Conservation (phyloP, 2,113 vertebrate species). For the Anoplopoma fimbria region DNA sequence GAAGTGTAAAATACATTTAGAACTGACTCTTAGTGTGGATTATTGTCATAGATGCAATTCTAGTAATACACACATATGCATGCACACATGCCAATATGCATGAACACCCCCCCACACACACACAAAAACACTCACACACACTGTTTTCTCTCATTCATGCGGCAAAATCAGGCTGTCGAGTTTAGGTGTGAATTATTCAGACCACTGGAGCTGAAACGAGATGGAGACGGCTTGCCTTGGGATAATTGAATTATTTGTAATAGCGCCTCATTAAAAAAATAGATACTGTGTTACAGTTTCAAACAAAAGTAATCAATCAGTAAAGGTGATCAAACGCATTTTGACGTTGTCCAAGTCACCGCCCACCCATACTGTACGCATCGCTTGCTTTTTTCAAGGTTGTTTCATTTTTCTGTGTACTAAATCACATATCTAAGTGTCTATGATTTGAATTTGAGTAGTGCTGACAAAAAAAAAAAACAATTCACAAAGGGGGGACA, state of each 20-base stretch:
- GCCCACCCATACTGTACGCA: neutral
- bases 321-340: constrained; percentile 60
- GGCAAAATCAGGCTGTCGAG: constrained; percentile 58
- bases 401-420: constrained; percentile 5
- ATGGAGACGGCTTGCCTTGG: constrained; percentile 59
- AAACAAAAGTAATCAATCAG: constrained; percentile 74
- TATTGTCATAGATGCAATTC: neutral
- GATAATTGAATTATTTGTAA: constrained; percentile 84
- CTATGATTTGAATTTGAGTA: neutral
- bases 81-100: neutral
- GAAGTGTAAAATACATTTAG: neutral
- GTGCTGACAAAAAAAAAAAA: too few species aligned
- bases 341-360: constrained; percentile 22
- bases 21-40: constrained; percentile 3
- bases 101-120: neutral
- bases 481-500: neutral
- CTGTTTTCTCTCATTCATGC: constrained; percentile 43
- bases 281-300: constrained; percentile 62
- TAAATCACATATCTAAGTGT: neutral
- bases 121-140: constrained; percentile 8
- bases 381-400: constrained; percentile 23
- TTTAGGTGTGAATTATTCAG: constrained; percentile 79
- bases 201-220: constrained; percentile 79
- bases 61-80: neutral
- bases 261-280: constrained; percentile 75